phyloP scores from a whole-genome alignment of 2,797 vertebrate genomes.

The Ispidina lecontei region DNA sequence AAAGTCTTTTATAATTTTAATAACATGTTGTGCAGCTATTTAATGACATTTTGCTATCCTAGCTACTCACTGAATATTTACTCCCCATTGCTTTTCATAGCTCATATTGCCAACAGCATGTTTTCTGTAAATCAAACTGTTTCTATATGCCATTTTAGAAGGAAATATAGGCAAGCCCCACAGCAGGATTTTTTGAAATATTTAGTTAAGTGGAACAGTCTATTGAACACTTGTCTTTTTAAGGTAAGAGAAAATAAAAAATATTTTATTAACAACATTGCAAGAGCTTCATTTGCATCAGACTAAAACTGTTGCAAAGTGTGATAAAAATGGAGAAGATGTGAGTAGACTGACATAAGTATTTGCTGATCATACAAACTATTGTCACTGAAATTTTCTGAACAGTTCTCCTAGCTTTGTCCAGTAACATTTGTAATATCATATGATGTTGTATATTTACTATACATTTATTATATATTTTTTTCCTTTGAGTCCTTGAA shows the following conservation, averaged over 20 bases:
- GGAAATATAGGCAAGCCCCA: slow-evolving; percentile 31
- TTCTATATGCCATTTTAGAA: slow-evolving; percentile 33
- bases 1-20: slow-evolving; percentile 65
- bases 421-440: neutral
- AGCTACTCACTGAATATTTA: slow-evolving; percentile 44
- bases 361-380: neutral
- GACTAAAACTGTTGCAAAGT: neutral
- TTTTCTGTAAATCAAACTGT: slow-evolving; percentile 44
- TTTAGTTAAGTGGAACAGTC: slow-evolving; percentile 11
- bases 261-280: neutral
- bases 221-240: neutral
- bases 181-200: slow-evolving; percentile 12
- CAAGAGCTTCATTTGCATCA: neutral
- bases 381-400: neutral
- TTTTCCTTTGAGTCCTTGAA: neutral
- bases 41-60: slow-evolving; percentile 58
- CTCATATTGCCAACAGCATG: slow-evolving; percentile 19
- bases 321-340: neutral
- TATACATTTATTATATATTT: too few relatives aligned
- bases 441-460: neutral
- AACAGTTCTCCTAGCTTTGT: neutral
- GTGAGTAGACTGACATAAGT: neutral
- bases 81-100: slow-evolving; percentile 52
- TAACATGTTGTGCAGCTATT: slow-evolving; percentile 42
- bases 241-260: neutral